A percentile compares a stretch with the other conserved stretches of the same genome.
Conservation (phyloP, 2,797 vertebrate species). For the Leucoraja ocellata region DNA sequence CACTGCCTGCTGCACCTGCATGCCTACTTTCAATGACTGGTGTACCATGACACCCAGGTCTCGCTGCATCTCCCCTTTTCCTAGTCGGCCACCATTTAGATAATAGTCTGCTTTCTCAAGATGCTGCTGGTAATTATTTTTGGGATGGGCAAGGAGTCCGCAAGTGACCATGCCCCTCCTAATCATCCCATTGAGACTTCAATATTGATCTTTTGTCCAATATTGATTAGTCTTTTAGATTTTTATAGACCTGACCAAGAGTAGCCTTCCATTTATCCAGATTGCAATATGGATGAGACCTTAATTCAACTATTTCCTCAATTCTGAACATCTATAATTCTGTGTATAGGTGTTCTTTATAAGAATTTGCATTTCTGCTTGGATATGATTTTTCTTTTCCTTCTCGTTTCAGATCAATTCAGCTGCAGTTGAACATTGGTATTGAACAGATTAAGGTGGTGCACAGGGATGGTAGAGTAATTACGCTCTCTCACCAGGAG, state of each 20-base stretch:
- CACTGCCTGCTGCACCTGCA: too few species aligned
- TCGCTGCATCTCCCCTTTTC: too few species aligned
- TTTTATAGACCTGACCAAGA: neutral
- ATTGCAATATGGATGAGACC: neutral
- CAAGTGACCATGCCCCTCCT: neutral
- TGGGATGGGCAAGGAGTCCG: too few species aligned
- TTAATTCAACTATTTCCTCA: conserved; percentile 49
- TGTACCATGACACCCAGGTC: too few species aligned
- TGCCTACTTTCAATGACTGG: too few species aligned
- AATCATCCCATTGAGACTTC: neutral
- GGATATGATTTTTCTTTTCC: neutral
- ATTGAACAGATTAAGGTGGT: conserved; percentile 92
- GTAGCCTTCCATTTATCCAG: neutral
- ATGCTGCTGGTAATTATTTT: neutral
- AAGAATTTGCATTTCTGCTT: neutral
- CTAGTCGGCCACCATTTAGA: too few species aligned
- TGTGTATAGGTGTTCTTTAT: neutral
- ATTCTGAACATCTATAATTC: neutral
- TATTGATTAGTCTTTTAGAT: neutral
- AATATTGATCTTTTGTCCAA: neutral
- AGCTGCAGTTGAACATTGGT: conserved; percentile 90
- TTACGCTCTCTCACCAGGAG: conserved; percentile 88
- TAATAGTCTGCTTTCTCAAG: too few species aligned
- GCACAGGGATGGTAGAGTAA: conserved; percentile 87
- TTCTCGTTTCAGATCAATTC: conserved; percentile 55